Base-by-base conservation (phyloP, 1,140 invertebrate genomes). In the Aphaenogaster floridana region DNA sequence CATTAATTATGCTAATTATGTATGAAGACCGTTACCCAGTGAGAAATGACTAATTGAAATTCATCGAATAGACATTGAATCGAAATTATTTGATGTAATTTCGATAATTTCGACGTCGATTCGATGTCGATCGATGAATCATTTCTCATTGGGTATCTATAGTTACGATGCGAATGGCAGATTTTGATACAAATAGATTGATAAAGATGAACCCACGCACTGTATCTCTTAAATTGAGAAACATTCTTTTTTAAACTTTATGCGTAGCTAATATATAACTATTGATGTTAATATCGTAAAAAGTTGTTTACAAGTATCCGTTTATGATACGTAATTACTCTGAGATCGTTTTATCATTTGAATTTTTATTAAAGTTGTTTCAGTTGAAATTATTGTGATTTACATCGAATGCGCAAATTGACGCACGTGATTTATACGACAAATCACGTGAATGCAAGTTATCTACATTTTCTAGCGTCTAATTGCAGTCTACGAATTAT, bases 381-480 rank as follows among this genome's bases (percentile, higher is more conserved):
- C 54, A 42, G 5, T 5, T 4, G 1, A 72, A 61, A 72, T 77
- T 77, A 77, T 45, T 45, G 4, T 21, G 54, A 42, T 57, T 28
- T 76, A n/a, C 5, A 64, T 52, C 28, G 15, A 4, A 59, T 36
- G n/a, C 34, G 15, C 63, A 36, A 36, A 15, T 42, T 17, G 11
- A 3, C 36, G 9, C 13, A 13, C 7, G 34, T 80, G 15, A n/a
- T 45, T 71, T 34, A 8, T 54, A 17, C 11, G 6, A 3, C 4
- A 17, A 69, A 42, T 81, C 13, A 80, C 36, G 8, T 42, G 28
- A 66, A 80, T 48, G 1, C 39, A 0, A 48, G 13, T 79, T 66
- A 79, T 81, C 50, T 57, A 57, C 50, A 71, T 68, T 34, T 28
- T 71, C 42, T 15, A 17, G 5, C 13, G 4, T 77, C n/a, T 77